phyloP scores from a whole-genome alignment of 2,797 vertebrate species.

The Toxotes lorentzi region DNA sequence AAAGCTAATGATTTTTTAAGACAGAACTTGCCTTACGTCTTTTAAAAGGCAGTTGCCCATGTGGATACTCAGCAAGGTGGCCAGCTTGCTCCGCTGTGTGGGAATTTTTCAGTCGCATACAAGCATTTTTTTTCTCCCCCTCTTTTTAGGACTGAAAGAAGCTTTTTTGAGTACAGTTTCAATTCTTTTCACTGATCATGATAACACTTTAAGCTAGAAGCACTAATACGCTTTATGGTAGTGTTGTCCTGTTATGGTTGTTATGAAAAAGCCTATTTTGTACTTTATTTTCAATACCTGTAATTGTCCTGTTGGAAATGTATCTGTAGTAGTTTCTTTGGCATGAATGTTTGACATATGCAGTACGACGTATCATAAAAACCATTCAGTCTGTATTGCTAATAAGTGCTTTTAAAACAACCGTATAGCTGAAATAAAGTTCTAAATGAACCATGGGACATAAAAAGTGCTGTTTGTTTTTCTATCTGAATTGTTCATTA shows the following conservation, averaged over 20 bases:
- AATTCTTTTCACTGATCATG: slow-evolving; percentile 72
- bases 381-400: slow-evolving; percentile 84
- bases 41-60: slow-evolving; percentile 57
- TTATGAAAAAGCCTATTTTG: slow-evolving; percentile 80
- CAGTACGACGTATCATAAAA: slow-evolving; percentile 82
- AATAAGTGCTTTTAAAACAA: slow-evolving; percentile 86
- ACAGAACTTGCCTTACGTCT: slow-evolving; percentile 69
- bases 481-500: slow-evolving; percentile 23
- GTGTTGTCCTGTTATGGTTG: slow-evolving; percentile 80
- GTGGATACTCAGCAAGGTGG: slow-evolving; percentile 38
- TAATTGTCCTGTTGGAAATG: slow-evolving; percentile 78
- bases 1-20: slow-evolving; percentile 45
- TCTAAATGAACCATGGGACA: slow-evolving; percentile 65
- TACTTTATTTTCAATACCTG: slow-evolving; percentile 81
- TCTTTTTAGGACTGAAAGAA: slow-evolving; percentile 61
- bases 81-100: slow-evolving; percentile 41
- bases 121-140: slow-evolving; percentile 27
- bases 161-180: slow-evolving; percentile 72
- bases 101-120: slow-evolving; percentile 53
- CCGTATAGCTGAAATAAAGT: slow-evolving; percentile 86
- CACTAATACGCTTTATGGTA: slow-evolving; percentile 86
- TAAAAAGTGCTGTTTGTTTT: slow-evolving; percentile 42
- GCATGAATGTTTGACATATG: slow-evolving; percentile 86
- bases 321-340: slow-evolving; percentile 78
- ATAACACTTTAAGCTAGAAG: slow-evolving; percentile 85